Conservation (phyloP, 2,888 invertebrate genomes). For the Zygogramma bicolorata region DNA sequence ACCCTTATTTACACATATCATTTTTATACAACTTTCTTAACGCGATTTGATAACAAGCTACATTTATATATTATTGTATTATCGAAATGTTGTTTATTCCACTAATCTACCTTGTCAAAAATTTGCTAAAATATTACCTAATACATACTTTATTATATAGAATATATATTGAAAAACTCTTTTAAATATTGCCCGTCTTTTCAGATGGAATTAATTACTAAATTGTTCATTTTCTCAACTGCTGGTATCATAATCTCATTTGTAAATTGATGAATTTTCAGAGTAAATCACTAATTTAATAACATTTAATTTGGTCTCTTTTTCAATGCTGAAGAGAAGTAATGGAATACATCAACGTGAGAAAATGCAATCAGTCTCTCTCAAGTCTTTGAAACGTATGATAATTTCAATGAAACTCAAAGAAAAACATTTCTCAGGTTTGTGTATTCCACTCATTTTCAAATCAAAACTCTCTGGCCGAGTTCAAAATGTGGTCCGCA, state of each 20-base stretch:
- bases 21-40: not conserved
- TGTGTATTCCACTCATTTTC: not conserved
- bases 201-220: not conserved
- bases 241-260: not conserved
- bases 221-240: not conserved
- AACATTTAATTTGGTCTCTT: not conserved
- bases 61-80: conserved; percentile 23
- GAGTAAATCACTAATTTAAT: not conserved
- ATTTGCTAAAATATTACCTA: conserved; percentile 49
- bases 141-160: conserved; percentile 26
- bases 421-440: no score
- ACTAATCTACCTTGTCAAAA: conserved; percentile 42
- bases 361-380: no score
- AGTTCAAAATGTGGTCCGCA: not conserved
- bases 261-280: no score
- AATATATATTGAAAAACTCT: conserved; percentile 23
- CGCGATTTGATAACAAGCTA: conserved; percentile 10
- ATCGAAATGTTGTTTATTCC: conserved; percentile 26
- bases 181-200: not conserved
- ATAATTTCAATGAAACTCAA: no score
- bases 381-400: no score
- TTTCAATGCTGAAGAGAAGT: not conserved
- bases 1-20: not conserved
- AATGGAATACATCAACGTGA: no score
- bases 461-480: not conserved